phyloP scores from a whole-genome alignment of 2,797 vertebrate genomes.

The Rhincodon typus region DNA sequence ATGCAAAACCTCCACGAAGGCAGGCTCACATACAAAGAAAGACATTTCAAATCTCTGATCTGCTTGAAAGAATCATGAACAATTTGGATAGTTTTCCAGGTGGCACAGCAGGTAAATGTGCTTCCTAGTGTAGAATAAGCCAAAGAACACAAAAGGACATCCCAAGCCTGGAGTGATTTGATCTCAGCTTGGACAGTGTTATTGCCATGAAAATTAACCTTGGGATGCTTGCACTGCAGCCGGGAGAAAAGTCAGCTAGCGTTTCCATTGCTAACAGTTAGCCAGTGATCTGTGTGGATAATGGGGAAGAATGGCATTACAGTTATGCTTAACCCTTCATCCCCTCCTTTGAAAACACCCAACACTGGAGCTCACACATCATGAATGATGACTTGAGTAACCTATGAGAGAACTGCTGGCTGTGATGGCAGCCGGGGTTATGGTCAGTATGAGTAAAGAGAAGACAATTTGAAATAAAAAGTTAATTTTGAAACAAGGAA shows the following conservation, averaged over 20 bases:
- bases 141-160: neutral
- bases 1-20: neutral
- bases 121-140: neutral
- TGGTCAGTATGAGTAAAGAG: neutral
- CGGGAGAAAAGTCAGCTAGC: neutral
- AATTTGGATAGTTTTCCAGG: neutral
- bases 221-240: neutral
- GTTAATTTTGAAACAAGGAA: neutral
- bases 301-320: neutral
- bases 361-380: neutral
- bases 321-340: neutral
- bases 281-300: neutral
- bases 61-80: neutral
- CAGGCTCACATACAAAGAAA: neutral
- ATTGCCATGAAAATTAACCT: neutral
- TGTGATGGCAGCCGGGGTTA: neutral
- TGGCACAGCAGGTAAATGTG: neutral
- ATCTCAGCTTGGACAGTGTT: neutral
- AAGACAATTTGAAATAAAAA: neutral
- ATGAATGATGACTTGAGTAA: neutral
- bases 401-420: neutral
- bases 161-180: neutral
- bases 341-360: neutral
- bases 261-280: neutral
- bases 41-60: neutral